Base-by-base conservation (phyloP, 1,140 invertebrate species). In the Telenomus remus region DNA sequence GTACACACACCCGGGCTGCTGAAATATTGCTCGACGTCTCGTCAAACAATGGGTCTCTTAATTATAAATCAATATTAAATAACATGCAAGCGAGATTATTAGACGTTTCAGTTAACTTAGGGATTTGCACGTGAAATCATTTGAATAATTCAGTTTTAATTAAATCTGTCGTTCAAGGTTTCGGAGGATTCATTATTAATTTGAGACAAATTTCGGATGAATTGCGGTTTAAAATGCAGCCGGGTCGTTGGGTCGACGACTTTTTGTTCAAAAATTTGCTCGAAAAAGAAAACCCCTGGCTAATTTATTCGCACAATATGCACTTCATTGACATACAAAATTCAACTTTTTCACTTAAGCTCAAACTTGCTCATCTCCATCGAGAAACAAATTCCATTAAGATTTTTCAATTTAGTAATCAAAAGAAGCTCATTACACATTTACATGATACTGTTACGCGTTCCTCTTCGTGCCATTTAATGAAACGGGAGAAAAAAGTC, bases 321-420 rank as follows among this genome's bases (percentile, higher is more conserved):
- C 47, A 57, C 63, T 68, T 75, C 63, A 75, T 75, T 63, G 63
- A 68, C 68, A 68, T 57, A 68, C 57, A 64, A 68, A 75, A 75
- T 75, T 69, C 43, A 68, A 75, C 64, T 75, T 64, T 69, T 48
- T 64, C 64, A 75, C 64, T 75, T 69, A 75, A 75, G 64, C 57
- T 65, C 6, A 59, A 75, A 69, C 64, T 64, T 61, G 27, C 70
- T 49, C 46, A 53, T 56, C 60, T 64, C 64, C 64, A 55, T 59
- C 46, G 44, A 75, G 72, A 69, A 75, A 75, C 72, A 64, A 69
- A 75, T 69, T 75, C 64, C 72, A 75, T 75, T 75, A 75, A 64
- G 64, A 56, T 75, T 75, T n/a, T 75, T 75, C 72, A 69, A 75
- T 75, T 69, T 69, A 57, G 64, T 64, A 75, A 75, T 75, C 64